Base-by-base conservation (phyloP, 2,113 vertebrate genomes). In the Campylorhamphus procurvoides region DNA sequence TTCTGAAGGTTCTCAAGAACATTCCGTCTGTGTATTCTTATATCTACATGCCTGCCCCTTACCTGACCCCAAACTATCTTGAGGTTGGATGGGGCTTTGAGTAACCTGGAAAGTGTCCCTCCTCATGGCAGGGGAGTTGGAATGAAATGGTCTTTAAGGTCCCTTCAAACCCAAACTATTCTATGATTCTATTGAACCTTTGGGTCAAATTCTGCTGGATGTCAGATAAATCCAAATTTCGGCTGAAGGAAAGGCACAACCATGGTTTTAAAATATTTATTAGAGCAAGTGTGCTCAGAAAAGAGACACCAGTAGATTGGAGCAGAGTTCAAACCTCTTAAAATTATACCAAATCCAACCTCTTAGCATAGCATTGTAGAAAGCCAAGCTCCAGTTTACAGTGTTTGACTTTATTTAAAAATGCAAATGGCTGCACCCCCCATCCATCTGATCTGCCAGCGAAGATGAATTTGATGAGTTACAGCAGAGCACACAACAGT, bases 401-500 rank as follows among this genome's bases (percentile, higher is more conserved):
- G 42, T 46, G 31, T 19, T 67, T 79, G 49, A 37, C 22, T 87
- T 84, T 74, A 69, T 74, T 77, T 68, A 68, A 95, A 87, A 47
- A 69, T 29, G 28, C 18, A 50, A 84, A 89, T 42, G 42, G 62
- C 33, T 89, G 20, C 39, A 79, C 15, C 7, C 15, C 15, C 8
- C 20, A 6, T 90, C 62, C 53, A 79, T 56, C 85, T 27, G 12
- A 76, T 77, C 75, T 53, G 63, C 35, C 62, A 64, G 58, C 9
- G 25, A 91, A 80, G 78, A 73, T 55, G 81, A 56, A 47, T 85
- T 79, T 82, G 82, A 82, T 49, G 58, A 87, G 28, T 18, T 73
- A 76, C 14, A 84, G 86, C 60, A 81, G 55, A 89, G 69, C 63
- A 60, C 49, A 73, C 46, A 67, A 52, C 15, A 66, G 46, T 49